phyloP scores from a whole-genome alignment of 2,888 invertebrate genomes.

The Liopterus haemorrhoidalis region DNA sequence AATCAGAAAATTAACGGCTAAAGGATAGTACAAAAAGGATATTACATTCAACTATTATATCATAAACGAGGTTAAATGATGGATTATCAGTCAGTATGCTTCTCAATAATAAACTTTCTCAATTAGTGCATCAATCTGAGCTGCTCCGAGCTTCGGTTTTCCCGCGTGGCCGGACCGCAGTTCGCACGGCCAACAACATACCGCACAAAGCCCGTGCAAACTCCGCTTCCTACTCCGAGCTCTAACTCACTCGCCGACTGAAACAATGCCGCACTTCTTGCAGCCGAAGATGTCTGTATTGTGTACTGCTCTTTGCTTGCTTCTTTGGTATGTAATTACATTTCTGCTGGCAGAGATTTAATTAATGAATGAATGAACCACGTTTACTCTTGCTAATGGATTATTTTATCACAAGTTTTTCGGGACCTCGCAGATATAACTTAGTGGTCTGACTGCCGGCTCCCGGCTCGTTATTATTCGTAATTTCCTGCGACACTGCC shows the following conservation, averaged over 20 bases:
- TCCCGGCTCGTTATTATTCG: conserved; percentile 18
- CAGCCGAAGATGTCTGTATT: neutral
- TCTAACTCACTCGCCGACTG: no score
- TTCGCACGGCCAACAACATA: neutral
- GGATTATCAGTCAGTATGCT: conserved; percentile 19
- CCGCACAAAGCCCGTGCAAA: no score
- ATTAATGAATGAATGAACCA: conserved; percentile 8
- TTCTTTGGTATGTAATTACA: neutral
- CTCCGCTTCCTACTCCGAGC: no score
- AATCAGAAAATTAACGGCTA: conserved; percentile 13
- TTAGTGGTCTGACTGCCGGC: no score
- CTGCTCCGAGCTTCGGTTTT: conserved; percentile 9
- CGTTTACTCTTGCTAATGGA: neutral
- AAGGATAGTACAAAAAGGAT: conserved; percentile 17
- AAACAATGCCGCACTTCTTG: neutral
- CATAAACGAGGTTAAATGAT: conserved; percentile 23
- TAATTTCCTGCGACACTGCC: conserved; percentile 13
- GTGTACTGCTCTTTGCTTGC: neutral
- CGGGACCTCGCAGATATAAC: conserved; percentile 3
- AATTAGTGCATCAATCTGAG: conserved; percentile 23
- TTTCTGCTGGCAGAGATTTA: conserved; percentile 6
- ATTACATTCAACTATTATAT: conserved; percentile 23
- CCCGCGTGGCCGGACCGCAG: conserved; percentile 9
- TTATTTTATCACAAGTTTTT: neutral
- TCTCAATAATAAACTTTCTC: conserved; percentile 24